Evolutionary conservation across 2,888 invertebrate genomes (phyloP).

Genomic region (Tricholauxania praeusta): DNA sequence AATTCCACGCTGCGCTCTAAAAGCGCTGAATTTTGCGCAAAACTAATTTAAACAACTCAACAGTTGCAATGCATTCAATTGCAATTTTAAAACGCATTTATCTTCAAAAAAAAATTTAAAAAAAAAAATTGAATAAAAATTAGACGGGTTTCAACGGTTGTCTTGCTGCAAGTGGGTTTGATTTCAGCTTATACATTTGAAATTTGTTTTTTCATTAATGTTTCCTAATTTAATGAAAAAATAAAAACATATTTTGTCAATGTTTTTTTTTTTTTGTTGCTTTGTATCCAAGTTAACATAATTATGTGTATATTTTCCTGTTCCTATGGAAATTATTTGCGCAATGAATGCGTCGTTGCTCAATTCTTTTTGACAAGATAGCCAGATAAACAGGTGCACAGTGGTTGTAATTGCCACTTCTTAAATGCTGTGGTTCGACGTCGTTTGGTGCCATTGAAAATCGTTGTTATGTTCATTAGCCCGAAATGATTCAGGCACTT

Average conservation of each 20-base stretch:
- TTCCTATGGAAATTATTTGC: conserved; percentile 5
- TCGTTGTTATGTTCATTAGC: too few relatives aligned
- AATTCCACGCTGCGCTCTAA: too few relatives aligned
- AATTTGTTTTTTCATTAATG: too few relatives aligned
- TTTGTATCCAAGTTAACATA: background rate
- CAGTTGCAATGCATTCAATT: background rate
- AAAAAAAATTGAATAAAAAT: background rate
- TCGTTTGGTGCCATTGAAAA: too few relatives aligned
- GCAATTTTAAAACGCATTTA: background rate
- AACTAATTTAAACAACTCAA: conserved; percentile 8
- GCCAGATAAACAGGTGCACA: background rate
- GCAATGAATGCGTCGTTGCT: conserved; percentile 5
- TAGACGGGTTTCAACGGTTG: background rate
- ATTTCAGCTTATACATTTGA: too few relatives aligned
- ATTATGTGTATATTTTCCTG: background rate
- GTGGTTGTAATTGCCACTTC: background rate
- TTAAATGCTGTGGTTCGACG: too few relatives aligned
- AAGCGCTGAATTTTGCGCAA: background rate
- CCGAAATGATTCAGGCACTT: too few relatives aligned
- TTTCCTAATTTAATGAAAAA: too few relatives aligned
- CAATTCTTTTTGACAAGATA: background rate
- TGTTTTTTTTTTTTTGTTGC: background rate
- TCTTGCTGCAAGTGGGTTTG: background rate
- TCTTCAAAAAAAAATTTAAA: background rate
- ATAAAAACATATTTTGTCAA: background rate